Percentiles rank a stretch among this genome's conserved stretches.
phyloP scores from a whole-genome alignment of 2,888 invertebrate genomes.

The Lagria hirta region DNA sequence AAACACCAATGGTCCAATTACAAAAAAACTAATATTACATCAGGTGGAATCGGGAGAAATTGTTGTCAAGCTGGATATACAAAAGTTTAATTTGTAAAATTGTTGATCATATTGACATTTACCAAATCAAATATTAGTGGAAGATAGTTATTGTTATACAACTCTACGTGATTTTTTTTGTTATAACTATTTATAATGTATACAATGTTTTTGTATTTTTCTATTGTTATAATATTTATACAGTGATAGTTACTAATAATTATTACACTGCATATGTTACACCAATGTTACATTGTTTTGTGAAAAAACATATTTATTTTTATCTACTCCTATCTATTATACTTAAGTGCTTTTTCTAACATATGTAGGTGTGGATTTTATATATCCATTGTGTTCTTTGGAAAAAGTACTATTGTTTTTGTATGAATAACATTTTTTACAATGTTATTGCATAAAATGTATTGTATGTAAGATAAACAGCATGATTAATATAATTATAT shows the following conservation, averaged over 20 bases:
- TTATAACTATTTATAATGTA: constrained; percentile 11
- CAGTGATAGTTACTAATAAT: constrained; percentile 7
- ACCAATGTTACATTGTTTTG: constrained; percentile 9
- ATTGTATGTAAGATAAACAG: too few species aligned
- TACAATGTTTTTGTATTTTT: constrained; percentile 24
- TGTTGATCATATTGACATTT: constrained; percentile 15
- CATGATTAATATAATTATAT: too few species aligned
- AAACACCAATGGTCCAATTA: constrained; percentile 64
- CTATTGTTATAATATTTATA: constrained; percentile 19
- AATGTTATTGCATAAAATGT: too few species aligned
- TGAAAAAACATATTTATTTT: constrained; percentile 10
- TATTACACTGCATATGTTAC: too few species aligned
- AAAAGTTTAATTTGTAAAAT: constrained; percentile 57
- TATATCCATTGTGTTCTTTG: constrained; percentile 16
- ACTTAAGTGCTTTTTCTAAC: constrained; percentile 9
- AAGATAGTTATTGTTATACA: constrained; percentile 18
- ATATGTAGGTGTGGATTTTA: constrained; percentile 10
- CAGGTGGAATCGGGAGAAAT: constrained; percentile 72
- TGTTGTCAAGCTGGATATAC: constrained; percentile 69
- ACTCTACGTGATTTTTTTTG: neutral
- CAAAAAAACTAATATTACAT: constrained; percentile 64
- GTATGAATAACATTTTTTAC: too few species aligned
- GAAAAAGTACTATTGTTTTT: constrained; percentile 13
- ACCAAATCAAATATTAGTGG: constrained; percentile 20
- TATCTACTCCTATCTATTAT: constrained; percentile 2